Evolutionary conservation across 2,113 vertebrate species (phyloP), one percentile per base, ranked within the genome.

Genomic region (Thryonomys swinderianus): DNA sequence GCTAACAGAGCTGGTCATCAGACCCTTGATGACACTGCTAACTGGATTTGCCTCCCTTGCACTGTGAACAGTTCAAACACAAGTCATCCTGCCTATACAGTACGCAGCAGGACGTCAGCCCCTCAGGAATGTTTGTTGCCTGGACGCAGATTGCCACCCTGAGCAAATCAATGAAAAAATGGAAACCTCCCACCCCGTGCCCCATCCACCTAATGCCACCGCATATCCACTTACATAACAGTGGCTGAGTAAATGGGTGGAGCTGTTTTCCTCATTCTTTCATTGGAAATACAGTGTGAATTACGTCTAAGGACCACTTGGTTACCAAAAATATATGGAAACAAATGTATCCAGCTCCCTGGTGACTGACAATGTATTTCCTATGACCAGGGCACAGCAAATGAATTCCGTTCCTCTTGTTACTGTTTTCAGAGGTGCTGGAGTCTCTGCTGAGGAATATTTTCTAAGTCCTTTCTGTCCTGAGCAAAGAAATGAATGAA

Each of bases 181-280:
- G 59, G 55, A 74, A 73, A 25, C 16, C 34, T 30, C 7, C 2
- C 73, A 8, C 48, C 37, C 1, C 66, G 14, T 25, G 5, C 12
- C 20, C 51, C 23, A 30, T 4, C 1, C 12, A 48, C 18, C 27
- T 57, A 30, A 0, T 18, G 34, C 45, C 8, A 5, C 3, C n/a
- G 53, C 20, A 10, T 3, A 10, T 55, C 7, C 0, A 57, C 34
- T 76, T 76, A 48, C 18, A 34, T n/a, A 66, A 30, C 40, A 23
- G 17, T 20, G 25, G 34, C 18, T 74, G 42, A 3, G 51, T 62
- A 55, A 59, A 27, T 42, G 5, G 59, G 30, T 30, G 10, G 45
- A 69, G 53, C 48, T 34, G 51, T 1, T 61, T 76, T 78, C 42
- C 80, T 88, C 16, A 64, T 85, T 93, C 67, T 73, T 45, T 92